A percentile compares a stretch with the other conserved stretches of the same genome.
Conservation (phyloP, 2,888 invertebrate genomes). For the Eupithecia dodoneata region DNA sequence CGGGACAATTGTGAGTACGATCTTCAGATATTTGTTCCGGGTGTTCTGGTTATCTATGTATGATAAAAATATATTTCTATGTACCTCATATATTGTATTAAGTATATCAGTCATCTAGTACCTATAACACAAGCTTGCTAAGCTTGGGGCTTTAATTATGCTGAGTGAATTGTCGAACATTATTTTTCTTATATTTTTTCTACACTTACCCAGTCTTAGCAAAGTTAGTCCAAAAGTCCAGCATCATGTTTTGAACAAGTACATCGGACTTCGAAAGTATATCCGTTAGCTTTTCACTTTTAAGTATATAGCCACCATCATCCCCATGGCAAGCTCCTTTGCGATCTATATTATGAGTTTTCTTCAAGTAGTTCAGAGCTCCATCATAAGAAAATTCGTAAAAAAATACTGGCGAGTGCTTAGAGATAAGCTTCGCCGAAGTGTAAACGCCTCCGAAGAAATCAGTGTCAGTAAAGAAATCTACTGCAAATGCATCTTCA, state of each 20-base stretch:
- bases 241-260: constrained; percentile 72
- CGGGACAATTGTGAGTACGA: no score
- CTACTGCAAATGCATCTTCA: constrained; percentile 68
- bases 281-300: constrained; percentile 54
- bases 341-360: constrained; percentile 65
- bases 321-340: constrained; percentile 85
- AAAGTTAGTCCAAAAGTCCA: constrained; percentile 86
- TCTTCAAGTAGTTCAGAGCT: constrained; percentile 79
- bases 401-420: constrained; percentile 78
- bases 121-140: no score
- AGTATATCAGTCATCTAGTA: no score
- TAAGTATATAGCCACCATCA: constrained; percentile 85
- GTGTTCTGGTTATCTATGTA: no score
- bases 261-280: constrained; percentile 60
- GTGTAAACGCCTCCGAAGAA: constrained; percentile 70
- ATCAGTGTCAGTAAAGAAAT: constrained; percentile 79
- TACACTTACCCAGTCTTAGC: constrained; percentile 78
- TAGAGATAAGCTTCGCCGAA: constrained; percentile 64
- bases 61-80: no score
- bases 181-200: background rate
- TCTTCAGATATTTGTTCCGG: no score
- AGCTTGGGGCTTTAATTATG: no score
- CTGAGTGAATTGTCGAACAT: no score
- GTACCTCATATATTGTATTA: no score
- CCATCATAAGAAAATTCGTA: constrained; percentile 85